These are phyloP conservation scores for Drosophila algonquin DNA, from an alignment of 2,888 invertebrate genomes.

Conservation along the genomic window DNA sequence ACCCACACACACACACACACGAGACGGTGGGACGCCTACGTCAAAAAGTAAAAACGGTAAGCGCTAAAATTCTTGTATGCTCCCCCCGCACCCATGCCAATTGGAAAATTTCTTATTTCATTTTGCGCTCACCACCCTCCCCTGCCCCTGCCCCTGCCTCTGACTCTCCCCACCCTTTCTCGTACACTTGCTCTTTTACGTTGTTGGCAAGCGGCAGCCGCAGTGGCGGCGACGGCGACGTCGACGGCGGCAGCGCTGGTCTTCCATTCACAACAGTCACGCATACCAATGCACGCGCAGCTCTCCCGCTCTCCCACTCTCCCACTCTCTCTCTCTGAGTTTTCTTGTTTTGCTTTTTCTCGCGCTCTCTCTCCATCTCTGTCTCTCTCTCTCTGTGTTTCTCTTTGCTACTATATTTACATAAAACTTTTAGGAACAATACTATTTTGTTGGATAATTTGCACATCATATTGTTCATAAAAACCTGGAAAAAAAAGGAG, in stretches of 20 bases:
- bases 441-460: conserved; percentile 51
- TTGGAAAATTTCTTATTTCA: conserved; percentile 72
- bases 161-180: conserved; percentile 51
- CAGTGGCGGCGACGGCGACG: no score
- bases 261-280: conserved; percentile 66
- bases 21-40: conserved; percentile 62
- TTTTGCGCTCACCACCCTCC: conserved; percentile 26
- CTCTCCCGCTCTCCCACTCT: conserved; percentile 37
- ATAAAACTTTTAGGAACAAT: conserved; percentile 60
- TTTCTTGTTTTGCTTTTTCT: conserved; percentile 28
- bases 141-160: conserved; percentile 9
- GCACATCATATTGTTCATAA: conserved; percentile 58
- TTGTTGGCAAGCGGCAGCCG: conserved; percentile 39
- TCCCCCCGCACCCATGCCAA: conserved; percentile 59
- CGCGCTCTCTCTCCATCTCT: background rate
- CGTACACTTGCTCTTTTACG: conserved; percentile 54
- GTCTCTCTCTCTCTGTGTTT: background rate
- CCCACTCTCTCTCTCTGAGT: conserved; percentile 21
- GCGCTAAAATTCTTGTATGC: conserved; percentile 59
- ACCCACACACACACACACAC: conserved; percentile 45
- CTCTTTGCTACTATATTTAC: conserved; percentile 45
- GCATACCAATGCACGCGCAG: conserved; percentile 31
- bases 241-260: background rate
- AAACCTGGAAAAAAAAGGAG: conserved; percentile 40
- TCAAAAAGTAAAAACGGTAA: conserved; percentile 75